Evolutionary conservation across 2,888 invertebrate species (phyloP), one percentile per base, ranked within the genome.

Genomic region (Trichopria drosophilae): DNA sequence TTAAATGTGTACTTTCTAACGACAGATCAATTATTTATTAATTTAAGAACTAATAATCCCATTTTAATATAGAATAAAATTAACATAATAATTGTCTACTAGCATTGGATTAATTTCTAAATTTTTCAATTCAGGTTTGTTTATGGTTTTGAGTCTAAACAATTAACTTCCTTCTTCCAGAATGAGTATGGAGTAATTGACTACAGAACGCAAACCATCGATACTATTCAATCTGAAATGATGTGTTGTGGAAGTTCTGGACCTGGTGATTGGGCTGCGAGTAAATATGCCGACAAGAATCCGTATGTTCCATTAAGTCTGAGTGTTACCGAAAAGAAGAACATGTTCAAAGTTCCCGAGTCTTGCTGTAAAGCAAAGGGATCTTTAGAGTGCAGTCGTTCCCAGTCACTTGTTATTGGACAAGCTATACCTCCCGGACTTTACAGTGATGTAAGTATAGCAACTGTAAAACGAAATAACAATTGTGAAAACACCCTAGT

Each of bases 191-290:
- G 72, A 4, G 58, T 55, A 10, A 64, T 66, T 9, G 60, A 61
- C 9, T 55, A 62, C 16, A 65, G 69, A 13, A 72, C 71, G 2
- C 60, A 63, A 16, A 66, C 64, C 1, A 62, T 73, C 20, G 69
- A 74, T 48, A 42, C 66, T 35, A 69, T 72, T 54, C 70, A 70
- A 68, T 75, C 45, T 66, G 87, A 85, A 6, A 78, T 91, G 53
- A 76, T 84, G 61, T 92, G 91, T 68, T 92, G 92, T 70, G 92
- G 91, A 16, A 86, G 86, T 3, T 82, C 82, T 59, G 82, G 82
- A 34, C 86, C 88, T 3, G 75, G 76, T 1, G 89, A 90, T 72
- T 90, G 89, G 89, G 80, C 82, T 44, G 80, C 81, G 12, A 84
- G 83, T 56, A 79, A 78, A 59, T 84, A 81, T 63, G 81, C 80